These are phyloP conservation scores for Anoura caudifer DNA, from an alignment of 2,113 vertebrate genomes.

Conservation along the genomic window DNA sequence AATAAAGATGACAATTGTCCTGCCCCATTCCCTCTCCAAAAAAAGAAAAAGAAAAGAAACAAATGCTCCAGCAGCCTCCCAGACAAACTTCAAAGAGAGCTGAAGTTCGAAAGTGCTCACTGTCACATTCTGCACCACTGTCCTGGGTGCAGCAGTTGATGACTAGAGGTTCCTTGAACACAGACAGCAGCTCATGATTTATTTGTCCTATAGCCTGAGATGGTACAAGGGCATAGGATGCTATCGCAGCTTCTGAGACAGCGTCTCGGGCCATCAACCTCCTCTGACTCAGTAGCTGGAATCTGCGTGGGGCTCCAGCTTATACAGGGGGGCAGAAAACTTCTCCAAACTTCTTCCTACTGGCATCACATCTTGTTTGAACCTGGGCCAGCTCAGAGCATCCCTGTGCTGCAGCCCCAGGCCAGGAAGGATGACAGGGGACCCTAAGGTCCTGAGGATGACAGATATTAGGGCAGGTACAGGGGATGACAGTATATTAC, in stretches of 20 bases:
- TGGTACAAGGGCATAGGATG: not conserved
- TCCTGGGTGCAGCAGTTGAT: too few species aligned
- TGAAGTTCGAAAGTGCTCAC: not conserved
- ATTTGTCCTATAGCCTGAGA: not conserved
- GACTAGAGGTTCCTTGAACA: not conserved
- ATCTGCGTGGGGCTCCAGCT: too few species aligned
- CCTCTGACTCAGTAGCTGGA: not conserved
- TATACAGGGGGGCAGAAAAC: not conserved
- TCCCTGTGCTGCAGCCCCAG: not conserved
- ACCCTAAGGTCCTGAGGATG: not conserved
- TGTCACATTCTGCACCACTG: not conserved
- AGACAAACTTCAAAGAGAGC: not conserved
- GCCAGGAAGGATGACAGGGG: not conserved
- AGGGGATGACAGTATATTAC: not conserved
- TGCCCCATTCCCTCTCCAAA: not conserved
- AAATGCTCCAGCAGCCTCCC: not conserved
- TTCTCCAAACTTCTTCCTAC: not conserved
- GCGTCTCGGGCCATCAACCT: not conserved
- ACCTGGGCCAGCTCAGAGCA: not conserved
- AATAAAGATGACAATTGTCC: not conserved
- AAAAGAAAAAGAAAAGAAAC: not conserved
- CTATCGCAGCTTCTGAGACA: not conserved
- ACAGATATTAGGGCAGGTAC: too few species aligned
- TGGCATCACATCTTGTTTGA: not conserved
- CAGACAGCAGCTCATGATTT: not conserved